Conservation (phyloP, 2,888 invertebrate genomes). For the Peribatodes rhomboidaria region DNA sequence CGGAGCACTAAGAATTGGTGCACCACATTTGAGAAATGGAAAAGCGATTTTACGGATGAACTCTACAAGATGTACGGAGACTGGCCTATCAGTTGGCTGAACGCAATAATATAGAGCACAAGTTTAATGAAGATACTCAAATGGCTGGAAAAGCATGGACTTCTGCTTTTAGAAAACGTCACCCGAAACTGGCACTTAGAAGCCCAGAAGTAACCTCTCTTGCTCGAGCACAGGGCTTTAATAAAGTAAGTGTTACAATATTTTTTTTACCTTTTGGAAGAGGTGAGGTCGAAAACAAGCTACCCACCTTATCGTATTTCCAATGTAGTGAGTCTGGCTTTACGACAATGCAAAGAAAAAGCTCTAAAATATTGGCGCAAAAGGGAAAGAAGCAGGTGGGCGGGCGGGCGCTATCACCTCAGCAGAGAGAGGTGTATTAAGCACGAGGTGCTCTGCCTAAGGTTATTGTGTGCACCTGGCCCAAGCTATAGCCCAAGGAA, state of each 20-base stretch:
- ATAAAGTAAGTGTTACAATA: not conserved
- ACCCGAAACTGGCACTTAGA: conserved; percentile 24
- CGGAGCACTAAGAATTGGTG: too few species aligned
- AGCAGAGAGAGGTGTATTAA: not conserved
- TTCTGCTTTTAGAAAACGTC: conserved; percentile 19
- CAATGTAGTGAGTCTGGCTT: not conserved
- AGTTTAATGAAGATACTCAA: not conserved
- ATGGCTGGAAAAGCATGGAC: not conserved
- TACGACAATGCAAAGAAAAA: not conserved
- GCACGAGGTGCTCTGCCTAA: too few species aligned
- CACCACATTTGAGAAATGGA: too few species aligned
- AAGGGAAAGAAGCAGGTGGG: not conserved
- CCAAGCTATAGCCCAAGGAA: too few species aligned
- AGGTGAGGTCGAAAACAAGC: not conserved
- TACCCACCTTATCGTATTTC: not conserved
- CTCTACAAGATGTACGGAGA: too few species aligned
- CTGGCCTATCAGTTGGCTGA: too few species aligned
- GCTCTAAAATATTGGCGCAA: not conserved
- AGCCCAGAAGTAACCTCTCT: not conserved
- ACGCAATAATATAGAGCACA: too few species aligned
- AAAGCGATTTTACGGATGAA: too few species aligned
- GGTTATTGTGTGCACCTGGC: too few species aligned
- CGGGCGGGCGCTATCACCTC: not conserved
- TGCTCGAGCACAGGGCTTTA: not conserved
- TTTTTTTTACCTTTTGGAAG: not conserved